Evolutionary conservation across 2,888 invertebrate genomes (phyloP).

Genomic region (Oithona nana): DNA sequence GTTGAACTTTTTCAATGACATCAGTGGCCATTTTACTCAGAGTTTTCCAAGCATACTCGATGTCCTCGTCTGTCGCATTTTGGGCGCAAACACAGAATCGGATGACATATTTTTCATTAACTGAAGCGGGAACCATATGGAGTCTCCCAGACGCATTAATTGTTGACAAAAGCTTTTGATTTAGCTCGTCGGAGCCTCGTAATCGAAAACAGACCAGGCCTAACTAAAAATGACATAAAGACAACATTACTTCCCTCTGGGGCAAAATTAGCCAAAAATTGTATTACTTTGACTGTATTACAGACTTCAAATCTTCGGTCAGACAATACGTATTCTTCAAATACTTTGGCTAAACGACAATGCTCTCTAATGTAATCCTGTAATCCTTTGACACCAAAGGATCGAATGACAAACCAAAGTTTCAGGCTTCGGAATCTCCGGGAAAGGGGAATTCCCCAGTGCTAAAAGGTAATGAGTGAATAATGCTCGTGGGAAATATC

Average conservation of each 20-base stretch:
- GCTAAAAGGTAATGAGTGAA: constrained; percentile 35
- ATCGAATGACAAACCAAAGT: constrained; percentile 88
- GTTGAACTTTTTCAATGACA: constrained; percentile 18
- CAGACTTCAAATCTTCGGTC: constrained; percentile 76
- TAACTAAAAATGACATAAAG: constrained; percentile 21
- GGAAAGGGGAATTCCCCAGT: constrained; percentile 94
- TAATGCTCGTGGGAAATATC: too few relatives aligned
- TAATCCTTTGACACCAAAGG: constrained; percentile 79
- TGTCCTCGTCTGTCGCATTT: constrained; percentile 62
- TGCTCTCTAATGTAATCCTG: constrained; percentile 84
- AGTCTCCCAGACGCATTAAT: constrained; percentile 87
- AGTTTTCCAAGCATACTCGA: constrained; percentile 65
- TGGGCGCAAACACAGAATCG: constrained; percentile 85
- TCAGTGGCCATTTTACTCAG: constrained; percentile 62
- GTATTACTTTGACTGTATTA: constrained; percentile 64
- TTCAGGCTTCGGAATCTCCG: constrained; percentile 86
- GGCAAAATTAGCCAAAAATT: too few relatives aligned
- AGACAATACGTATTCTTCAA: constrained; percentile 55
- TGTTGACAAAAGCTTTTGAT: constrained; percentile 71
- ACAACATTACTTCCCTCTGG: constrained; percentile 21
- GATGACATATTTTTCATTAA: constrained; percentile 74
- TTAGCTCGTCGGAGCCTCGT: constrained; percentile 37
- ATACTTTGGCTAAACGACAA: constrained; percentile 67
- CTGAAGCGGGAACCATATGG: constrained; percentile 88
- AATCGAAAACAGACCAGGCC: constrained; percentile 32